These are phyloP conservation scores for Gymnocypris eckloni DNA, from an alignment of 2,797 vertebrate species.

Conservation along the genomic window DNA sequence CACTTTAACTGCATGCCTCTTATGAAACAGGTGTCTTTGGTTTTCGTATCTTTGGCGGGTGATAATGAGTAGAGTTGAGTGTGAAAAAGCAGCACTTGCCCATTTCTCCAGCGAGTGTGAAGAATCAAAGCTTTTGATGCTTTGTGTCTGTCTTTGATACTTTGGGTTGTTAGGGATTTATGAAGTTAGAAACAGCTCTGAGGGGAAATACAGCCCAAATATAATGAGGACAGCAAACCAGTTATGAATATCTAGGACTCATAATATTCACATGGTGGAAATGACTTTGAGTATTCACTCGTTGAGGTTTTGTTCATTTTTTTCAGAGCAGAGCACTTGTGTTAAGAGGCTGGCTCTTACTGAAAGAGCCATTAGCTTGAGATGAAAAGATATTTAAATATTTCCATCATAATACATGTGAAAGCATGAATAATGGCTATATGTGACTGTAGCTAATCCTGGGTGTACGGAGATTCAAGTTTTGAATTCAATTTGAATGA, in stretches of 20 bases:
- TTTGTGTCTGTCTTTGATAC: conserved; percentile 9
- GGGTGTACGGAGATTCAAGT: background rate
- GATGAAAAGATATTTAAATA: conserved; percentile 30
- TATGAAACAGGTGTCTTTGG: conserved; percentile 12
- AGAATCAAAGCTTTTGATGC: conserved; percentile 52
- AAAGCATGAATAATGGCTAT: background rate
- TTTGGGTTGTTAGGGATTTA: conserved; percentile 5
- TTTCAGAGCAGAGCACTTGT: background rate
- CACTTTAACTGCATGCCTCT: conserved; percentile 21
- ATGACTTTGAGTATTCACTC: background rate
- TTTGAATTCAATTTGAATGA: conserved; percentile 1
- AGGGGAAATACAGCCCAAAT: conserved; percentile 4
- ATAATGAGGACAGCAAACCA: conserved; percentile 9
- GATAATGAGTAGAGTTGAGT: conserved; percentile 41
- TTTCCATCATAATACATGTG: conserved; percentile 4
- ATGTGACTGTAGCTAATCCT: background rate
- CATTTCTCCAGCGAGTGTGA: conserved; percentile 47
- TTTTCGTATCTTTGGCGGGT: conserved; percentile 21
- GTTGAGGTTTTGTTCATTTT: background rate
- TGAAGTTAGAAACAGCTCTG: conserved; percentile 19
- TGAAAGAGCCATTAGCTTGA: background rate
- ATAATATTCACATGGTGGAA: conserved; percentile 20
- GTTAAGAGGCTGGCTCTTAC: background rate
- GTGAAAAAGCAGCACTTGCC: conserved; percentile 39
- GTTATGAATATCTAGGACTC: conserved; percentile 1